phyloP scores from a whole-genome alignment of 2,113 vertebrate genomes.

The Peromyscus leucopus region DNA sequence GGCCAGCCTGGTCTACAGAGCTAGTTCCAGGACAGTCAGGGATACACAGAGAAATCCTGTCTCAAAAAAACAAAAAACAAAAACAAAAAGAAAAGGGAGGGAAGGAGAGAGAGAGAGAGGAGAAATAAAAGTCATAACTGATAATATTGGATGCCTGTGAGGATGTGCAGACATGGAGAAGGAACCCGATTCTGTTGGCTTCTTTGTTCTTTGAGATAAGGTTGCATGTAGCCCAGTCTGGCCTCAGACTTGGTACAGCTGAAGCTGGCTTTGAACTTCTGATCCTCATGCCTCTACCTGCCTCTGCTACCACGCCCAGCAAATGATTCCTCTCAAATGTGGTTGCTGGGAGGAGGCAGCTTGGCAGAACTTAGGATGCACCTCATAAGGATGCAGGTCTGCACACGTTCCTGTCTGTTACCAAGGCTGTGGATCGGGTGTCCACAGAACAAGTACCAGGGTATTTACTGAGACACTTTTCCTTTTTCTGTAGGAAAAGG shows the following conservation, averaged over 20 bases:
- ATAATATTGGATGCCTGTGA: not conserved
- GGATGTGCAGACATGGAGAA: not conserved
- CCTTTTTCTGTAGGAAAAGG: not conserved
- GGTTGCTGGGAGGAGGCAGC: not conserved
- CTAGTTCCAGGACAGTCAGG: not conserved
- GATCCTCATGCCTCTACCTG: not conserved
- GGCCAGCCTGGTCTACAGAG: not conserved
- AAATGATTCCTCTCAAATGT: not conserved
- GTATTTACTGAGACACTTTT: not conserved
- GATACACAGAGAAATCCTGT: not conserved
- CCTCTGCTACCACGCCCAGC: not conserved
- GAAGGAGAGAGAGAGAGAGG: fast-evolving
- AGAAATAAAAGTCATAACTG: not conserved
- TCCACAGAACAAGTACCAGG: not conserved
- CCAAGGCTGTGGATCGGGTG: not conserved
- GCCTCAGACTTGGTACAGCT: not conserved
- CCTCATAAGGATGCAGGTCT: not conserved
- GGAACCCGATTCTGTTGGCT: not conserved
- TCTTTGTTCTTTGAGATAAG: not conserved
- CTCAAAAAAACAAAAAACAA: not conserved
- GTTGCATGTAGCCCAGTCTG: not conserved
- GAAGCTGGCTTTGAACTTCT: not conserved
- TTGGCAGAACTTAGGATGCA: not conserved
- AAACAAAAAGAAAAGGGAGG: not conserved
- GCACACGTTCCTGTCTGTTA: fast-evolving